Conservation (phyloP, 2,113 vertebrate species). For the Oncorhynchus nerka region DNA sequence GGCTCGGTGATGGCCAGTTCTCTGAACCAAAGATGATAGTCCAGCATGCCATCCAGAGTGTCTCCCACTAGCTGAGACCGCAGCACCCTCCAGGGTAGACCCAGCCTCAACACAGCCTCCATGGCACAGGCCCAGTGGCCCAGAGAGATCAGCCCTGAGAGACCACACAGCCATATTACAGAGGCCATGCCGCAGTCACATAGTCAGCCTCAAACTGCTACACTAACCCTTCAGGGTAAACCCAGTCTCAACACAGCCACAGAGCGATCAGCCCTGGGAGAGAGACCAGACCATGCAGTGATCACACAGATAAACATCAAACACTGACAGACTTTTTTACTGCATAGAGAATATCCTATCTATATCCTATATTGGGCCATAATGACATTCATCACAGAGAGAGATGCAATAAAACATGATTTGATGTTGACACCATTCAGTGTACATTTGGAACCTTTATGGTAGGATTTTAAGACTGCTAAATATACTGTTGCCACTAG, state of each 20-base stretch:
- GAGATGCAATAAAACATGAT: too few relatives aligned
- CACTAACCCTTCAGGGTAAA: too few relatives aligned
- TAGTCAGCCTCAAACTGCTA: too few relatives aligned
- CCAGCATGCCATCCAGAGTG: conserved; percentile 51
- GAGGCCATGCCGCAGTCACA: not conserved
- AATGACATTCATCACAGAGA: too few relatives aligned
- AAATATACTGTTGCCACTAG: not conserved
- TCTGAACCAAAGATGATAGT: conserved; percentile 70
- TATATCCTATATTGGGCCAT: too few relatives aligned
- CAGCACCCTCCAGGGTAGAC: conserved; percentile 88
- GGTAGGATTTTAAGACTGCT: too few relatives aligned
- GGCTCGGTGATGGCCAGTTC: conserved; percentile 67
- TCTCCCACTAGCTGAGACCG: conserved; percentile 76
- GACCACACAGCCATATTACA: not conserved
- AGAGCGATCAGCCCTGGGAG: not conserved
- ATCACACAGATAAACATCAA: not conserved
- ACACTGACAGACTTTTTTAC: too few relatives aligned
- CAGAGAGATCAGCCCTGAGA: conserved; percentile 65
- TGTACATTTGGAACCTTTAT: too few relatives aligned
- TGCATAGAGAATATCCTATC: too few relatives aligned
- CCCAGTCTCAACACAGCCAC: too few relatives aligned
- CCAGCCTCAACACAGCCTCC: conserved; percentile 79
- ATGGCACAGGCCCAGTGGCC: conserved; percentile 82
- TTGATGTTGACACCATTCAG: too few relatives aligned
- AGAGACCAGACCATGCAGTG: not conserved